Evolutionary conservation across 2,113 vertebrate genomes (phyloP).

Genomic region (Erythrocebus patas): DNA sequence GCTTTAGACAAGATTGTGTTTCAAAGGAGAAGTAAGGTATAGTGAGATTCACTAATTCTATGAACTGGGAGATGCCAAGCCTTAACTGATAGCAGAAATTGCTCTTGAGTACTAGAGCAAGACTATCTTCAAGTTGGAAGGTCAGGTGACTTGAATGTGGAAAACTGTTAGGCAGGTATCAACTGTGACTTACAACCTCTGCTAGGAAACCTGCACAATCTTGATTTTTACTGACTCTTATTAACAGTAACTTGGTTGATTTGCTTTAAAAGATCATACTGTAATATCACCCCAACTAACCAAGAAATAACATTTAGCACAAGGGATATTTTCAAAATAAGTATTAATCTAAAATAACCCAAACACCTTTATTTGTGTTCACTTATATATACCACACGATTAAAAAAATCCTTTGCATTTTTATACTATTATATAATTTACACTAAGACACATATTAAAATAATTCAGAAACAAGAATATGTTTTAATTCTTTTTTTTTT

Average conservation of each 20-base stretch:
- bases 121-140: background rate
- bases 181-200: background rate
- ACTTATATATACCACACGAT: background rate
- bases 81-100: background rate
- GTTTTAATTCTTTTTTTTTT: background rate
- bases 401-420: background rate
- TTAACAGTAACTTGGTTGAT: background rate
- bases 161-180: background rate
- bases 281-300: background rate
- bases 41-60: background rate
- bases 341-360: background rate
- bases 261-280: background rate
- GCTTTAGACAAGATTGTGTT: background rate
- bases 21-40: background rate
- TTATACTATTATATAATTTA: background rate
- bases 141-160: background rate
- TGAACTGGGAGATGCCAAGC: background rate
- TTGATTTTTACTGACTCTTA: background rate
- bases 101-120: background rate
- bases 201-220: background rate
- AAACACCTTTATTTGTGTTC: background rate
- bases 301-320: background rate
- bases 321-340: background rate
- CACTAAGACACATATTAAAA: background rate
- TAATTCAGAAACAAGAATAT: background rate